A percentile compares a stretch with the other conserved stretches of the same genome.
Conservation (phyloP, 2,797 vertebrate species). For the Amphiprion clarkii region DNA sequence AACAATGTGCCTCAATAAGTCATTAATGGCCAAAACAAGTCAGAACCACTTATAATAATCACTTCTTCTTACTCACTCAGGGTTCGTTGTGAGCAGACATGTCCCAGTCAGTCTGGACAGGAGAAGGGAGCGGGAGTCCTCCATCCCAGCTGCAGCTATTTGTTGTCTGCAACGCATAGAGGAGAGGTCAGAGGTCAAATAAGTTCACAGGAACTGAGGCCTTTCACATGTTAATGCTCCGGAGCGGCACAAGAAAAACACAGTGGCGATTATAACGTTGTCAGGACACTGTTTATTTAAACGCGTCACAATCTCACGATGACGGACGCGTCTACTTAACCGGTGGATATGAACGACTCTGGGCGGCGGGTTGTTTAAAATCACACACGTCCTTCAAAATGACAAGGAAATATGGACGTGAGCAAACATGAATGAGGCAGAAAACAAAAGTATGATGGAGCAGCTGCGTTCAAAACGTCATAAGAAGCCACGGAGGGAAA, state of each 20-base stretch:
- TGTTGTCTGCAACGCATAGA: slow-evolving; percentile 85
- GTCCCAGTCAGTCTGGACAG: slow-evolving; percentile 50
- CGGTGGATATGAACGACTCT: slow-evolving; percentile 28
- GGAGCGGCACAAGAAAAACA: slow-evolving; percentile 58
- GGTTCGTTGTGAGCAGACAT: slow-evolving; percentile 64
- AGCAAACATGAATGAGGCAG: slow-evolving; percentile 16
- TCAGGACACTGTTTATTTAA: slow-evolving; percentile 62
- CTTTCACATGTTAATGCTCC: slow-evolving; percentile 91
- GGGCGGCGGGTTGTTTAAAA: slow-evolving; percentile 1
- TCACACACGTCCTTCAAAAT: slow-evolving; percentile 7
- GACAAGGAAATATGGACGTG: slow-evolving; percentile 23
- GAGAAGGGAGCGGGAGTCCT: slow-evolving; percentile 57
- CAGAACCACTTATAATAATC: slow-evolving; percentile 72
- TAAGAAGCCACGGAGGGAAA: background rate
- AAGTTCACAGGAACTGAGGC: slow-evolving; percentile 87
- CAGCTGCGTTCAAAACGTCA: background rate
- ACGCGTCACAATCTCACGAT: slow-evolving; percentile 50
- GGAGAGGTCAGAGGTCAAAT: slow-evolving; percentile 88
- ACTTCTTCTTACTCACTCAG: slow-evolving; percentile 72
- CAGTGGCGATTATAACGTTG: slow-evolving; percentile 60
- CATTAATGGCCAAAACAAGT: slow-evolving; percentile 65
- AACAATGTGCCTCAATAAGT: slow-evolving; percentile 57
- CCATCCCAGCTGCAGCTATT: slow-evolving; percentile 87
- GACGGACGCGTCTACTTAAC: slow-evolving; percentile 51
- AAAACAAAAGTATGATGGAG: background rate